Percentiles rank a stretch among this genome's conserved stretches.
These are phyloP conservation scores for Lacanobia oleracea DNA, from an alignment of 2,888 invertebrate species.

Conservation along the genomic window DNA sequence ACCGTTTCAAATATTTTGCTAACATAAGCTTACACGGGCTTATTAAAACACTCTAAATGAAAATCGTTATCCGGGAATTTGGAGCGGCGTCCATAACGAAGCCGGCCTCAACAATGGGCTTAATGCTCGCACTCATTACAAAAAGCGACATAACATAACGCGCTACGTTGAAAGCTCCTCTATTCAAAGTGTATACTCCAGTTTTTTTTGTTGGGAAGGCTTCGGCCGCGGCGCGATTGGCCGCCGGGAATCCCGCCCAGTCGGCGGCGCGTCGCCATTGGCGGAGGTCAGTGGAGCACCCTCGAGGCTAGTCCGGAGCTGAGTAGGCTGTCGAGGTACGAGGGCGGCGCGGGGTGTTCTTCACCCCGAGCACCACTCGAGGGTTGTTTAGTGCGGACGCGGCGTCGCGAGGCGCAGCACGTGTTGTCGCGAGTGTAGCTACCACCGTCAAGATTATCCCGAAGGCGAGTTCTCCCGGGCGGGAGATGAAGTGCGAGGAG, in stretches of 20 bases:
- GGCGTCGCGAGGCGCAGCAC: constrained; percentile 88
- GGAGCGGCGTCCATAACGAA: constrained; percentile 89
- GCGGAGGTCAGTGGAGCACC: constrained; percentile 86
- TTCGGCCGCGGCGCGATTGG: constrained; percentile 81
- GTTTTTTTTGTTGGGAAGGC: constrained; percentile 88
- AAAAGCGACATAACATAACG: constrained; percentile 90
- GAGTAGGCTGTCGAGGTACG: constrained; percentile 90
- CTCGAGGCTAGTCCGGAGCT: constrained; percentile 85
- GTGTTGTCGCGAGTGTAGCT: constrained; percentile 82
- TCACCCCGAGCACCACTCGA: constrained; percentile 90
- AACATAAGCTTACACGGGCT: constrained; percentile 87
- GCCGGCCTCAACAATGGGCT: constrained; percentile 90
- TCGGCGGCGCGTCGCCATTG: constrained; percentile 79
- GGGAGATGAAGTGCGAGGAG: constrained; percentile 90
- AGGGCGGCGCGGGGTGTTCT: constrained; percentile 89
- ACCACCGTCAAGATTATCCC: constrained; percentile 87
- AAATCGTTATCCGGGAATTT: constrained; percentile 89
- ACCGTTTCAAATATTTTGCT: constrained; percentile 73
- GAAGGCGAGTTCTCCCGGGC: constrained; percentile 88
- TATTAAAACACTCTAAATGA: constrained; percentile 90
- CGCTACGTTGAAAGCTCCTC: constrained; percentile 89
- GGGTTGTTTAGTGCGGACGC: constrained; percentile 90
- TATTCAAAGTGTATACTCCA: constrained; percentile 90
- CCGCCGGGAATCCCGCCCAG: constrained; percentile 83
- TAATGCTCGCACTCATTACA: constrained; percentile 90